phyloP scores from a whole-genome alignment of 2,797 vertebrate species.

The Triplophysa bombifrons region DNA sequence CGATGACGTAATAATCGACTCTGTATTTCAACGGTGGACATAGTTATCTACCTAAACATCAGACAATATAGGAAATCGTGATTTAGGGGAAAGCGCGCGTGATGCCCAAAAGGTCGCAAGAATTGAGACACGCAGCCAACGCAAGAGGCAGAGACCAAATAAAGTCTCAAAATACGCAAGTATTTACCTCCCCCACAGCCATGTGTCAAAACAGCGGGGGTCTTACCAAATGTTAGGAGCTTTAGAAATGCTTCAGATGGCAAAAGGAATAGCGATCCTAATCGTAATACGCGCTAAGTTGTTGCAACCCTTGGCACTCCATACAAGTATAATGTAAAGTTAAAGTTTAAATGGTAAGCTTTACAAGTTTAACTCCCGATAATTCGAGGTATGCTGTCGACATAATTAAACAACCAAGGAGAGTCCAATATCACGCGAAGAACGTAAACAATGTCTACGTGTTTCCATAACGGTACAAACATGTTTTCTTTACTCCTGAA shows the following conservation, averaged over 20 bases:
- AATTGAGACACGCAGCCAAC: conserved; percentile 2
- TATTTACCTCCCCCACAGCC: conserved; percentile 54
- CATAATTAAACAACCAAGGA: neutral
- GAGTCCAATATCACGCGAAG: neutral
- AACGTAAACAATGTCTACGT: neutral
- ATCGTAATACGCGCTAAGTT: neutral
- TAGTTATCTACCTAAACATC: neutral
- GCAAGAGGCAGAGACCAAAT: conserved; percentile 15
- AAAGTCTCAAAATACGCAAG: conserved; percentile 50
- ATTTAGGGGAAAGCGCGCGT: neutral
- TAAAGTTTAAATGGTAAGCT: neutral
- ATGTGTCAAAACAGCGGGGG: conserved; percentile 66
- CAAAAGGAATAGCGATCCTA: neutral
- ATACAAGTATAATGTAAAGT: neutral
- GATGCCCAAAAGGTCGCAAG: neutral
- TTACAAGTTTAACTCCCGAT: no score
- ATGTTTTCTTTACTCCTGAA: conserved; percentile 6
- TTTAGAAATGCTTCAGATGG: neutral
- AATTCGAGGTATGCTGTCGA: neutral
- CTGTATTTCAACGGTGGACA: no score
- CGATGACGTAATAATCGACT: neutral
- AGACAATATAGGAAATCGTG: neutral
- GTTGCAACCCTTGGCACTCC: conserved; percentile 60
- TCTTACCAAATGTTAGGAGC: conserved; percentile 52
- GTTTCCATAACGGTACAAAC: conserved; percentile 11